Evolutionary conservation across 2,113 vertebrate species (phyloP).

Genomic region (Microtus ochrogaster): DNA sequence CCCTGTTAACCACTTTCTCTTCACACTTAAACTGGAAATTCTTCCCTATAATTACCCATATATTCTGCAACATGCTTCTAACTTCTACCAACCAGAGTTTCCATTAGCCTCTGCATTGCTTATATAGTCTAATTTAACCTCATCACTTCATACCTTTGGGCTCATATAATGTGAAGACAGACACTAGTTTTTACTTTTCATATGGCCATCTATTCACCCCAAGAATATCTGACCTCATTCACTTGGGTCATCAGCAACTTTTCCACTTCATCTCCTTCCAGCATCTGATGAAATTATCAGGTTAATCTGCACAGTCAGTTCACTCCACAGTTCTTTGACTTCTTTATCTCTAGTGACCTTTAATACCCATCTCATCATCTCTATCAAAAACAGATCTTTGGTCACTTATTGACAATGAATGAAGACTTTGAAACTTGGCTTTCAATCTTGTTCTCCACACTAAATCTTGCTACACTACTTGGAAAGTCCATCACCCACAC

Average conservation of each 20-base stretch:
- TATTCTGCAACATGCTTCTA: background rate
- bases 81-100: background rate
- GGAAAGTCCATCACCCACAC: constrained; percentile 31
- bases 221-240: constrained; percentile 9
- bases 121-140: background rate
- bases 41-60: background rate
- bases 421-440: constrained; percentile 42
- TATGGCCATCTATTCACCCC: background rate
- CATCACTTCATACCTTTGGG: background rate
- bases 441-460: constrained; percentile 17
- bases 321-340: background rate
- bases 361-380: constrained; percentile 47
- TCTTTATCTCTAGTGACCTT: constrained; percentile 58
- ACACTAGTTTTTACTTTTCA: background rate
- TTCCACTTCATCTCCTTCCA: constrained; percentile 14
- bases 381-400: constrained; percentile 40
- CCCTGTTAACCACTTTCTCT: background rate
- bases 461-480: constrained; percentile 29
- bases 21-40: background rate
- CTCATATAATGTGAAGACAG: background rate
- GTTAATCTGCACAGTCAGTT: background rate
- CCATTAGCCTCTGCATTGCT: background rate
- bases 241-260: background rate
- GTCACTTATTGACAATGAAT: background rate
- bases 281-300: constrained; percentile 7